These are phyloP conservation scores for Erythrolamprus reginae DNA, from an alignment of 2,113 vertebrate species.

Conservation along the genomic window DNA sequence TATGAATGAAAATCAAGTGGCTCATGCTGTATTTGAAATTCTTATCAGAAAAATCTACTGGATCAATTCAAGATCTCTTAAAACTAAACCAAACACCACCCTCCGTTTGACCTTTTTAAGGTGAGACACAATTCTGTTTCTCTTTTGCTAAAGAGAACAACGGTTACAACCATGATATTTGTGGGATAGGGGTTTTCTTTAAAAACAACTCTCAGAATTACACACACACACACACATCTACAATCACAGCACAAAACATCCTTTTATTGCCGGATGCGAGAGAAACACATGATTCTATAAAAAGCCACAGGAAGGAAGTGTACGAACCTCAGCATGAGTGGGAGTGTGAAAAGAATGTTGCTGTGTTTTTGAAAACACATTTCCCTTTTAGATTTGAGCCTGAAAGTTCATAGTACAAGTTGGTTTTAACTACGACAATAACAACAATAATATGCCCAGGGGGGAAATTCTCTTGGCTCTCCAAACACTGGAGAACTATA, in stretches of 20 bases:
- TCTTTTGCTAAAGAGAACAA: slow-evolving; percentile 44
- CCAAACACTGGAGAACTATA: slow-evolving; percentile 8
- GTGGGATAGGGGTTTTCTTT: neutral
- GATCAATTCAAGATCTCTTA: neutral
- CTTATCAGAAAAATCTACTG: slow-evolving; percentile 12
- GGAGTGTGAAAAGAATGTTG: slow-evolving; percentile 89
- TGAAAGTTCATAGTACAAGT: neutral
- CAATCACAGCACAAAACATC: slow-evolving; percentile 79
- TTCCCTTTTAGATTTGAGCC: slow-evolving; percentile 48
- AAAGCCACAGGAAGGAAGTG: slow-evolving; percentile 97
- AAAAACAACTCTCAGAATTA: neutral
- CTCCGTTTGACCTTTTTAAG: slow-evolving; percentile 12
- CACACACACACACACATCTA: neutral
- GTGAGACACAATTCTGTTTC: slow-evolving; percentile 1
- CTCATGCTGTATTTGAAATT: slow-evolving; percentile 23
- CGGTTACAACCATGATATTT: slow-evolving; percentile 34
- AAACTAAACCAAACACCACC: slow-evolving; percentile 3
- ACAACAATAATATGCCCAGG: neutral
- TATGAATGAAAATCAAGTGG: neutral
- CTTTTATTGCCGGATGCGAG: slow-evolving; percentile 93
- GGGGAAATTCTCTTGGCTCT: neutral
- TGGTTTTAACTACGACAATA: neutral
- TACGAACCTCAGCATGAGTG: slow-evolving; percentile 81
- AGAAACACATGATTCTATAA: slow-evolving; percentile 94
- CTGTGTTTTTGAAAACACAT: slow-evolving; percentile 50